Conservation (phyloP, 2,888 invertebrate genomes). For the Eulithis prunata region DNA sequence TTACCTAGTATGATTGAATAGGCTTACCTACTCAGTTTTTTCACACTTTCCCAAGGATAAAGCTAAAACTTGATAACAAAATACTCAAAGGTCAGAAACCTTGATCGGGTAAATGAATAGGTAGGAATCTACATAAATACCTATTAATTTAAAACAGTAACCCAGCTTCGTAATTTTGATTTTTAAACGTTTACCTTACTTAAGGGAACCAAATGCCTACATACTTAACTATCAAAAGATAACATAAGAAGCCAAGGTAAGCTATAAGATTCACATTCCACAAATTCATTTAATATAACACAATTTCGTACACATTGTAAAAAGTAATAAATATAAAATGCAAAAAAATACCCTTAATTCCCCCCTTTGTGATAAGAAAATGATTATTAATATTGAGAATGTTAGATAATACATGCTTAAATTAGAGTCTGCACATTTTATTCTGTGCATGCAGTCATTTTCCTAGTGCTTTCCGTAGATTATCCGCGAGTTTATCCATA, state of each 20-base stretch:
- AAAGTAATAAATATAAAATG: slow-evolving; percentile 65
- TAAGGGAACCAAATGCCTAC: background rate
- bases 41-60: background rate
- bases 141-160: background rate
- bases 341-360: slow-evolving; percentile 65
- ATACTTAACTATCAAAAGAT: background rate
- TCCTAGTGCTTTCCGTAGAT: slow-evolving; percentile 87
- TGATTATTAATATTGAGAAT: slow-evolving; percentile 40
- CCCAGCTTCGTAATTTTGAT: too few relatives aligned
- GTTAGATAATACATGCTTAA: slow-evolving; percentile 40
- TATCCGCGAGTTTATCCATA: slow-evolving; percentile 96
- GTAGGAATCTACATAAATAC: slow-evolving; percentile 1
- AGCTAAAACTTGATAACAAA: slow-evolving; percentile 4
- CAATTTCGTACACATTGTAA: slow-evolving; percentile 44
- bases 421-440: slow-evolving; percentile 63
- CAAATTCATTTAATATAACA: slow-evolving; percentile 52
- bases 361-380: slow-evolving; percentile 52
- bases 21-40: background rate
- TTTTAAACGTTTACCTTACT: background rate
- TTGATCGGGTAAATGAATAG: slow-evolving; percentile 1
- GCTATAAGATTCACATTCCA: slow-evolving; percentile 11
- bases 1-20: too few relatives aligned
- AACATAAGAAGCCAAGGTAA: background rate
- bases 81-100: slow-evolving; percentile 7
- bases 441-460: slow-evolving; percentile 74